Evolutionary conservation across 2,888 invertebrate species (phyloP).

Genomic region (Phengaris alcon): DNA sequence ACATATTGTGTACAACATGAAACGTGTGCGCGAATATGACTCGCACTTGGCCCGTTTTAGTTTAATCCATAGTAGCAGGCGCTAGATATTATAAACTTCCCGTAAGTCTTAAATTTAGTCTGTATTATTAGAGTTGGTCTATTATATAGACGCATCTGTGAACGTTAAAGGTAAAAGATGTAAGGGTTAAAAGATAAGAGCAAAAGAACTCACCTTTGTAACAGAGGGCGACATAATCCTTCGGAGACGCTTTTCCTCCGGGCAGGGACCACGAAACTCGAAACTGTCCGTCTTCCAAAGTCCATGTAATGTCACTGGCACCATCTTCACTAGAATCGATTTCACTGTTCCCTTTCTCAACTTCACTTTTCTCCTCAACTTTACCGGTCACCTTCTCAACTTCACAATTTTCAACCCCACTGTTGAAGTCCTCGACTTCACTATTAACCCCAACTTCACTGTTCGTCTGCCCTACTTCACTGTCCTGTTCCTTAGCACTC

Average conservation of each 20-base stretch:
- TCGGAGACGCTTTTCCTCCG: constrained; percentile 54
- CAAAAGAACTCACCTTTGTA: constrained; percentile 70
- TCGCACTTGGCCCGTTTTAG: no score
- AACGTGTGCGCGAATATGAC: no score
- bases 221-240: constrained; percentile 79
- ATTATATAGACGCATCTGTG: no score
- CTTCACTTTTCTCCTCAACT: constrained; percentile 24
- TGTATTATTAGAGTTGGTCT: no score
- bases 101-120: no score
- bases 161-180: no score
- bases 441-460: constrained; percentile 12
- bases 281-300: constrained; percentile 61
- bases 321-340: constrained; percentile 33
- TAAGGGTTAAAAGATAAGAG: background rate
- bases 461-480: constrained; percentile 33
- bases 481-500: constrained; percentile 8
- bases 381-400: constrained; percentile 11
- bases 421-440: constrained; percentile 30
- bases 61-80: no score
- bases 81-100: no score
- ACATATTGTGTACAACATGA: no score
- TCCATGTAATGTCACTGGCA: constrained; percentile 51
- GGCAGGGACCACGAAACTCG: constrained; percentile 71
- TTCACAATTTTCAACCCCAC: constrained; percentile 30
- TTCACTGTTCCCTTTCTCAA: constrained; percentile 34